Conservation (phyloP, 2,797 vertebrate genomes). For the Lacerta agilis region DNA sequence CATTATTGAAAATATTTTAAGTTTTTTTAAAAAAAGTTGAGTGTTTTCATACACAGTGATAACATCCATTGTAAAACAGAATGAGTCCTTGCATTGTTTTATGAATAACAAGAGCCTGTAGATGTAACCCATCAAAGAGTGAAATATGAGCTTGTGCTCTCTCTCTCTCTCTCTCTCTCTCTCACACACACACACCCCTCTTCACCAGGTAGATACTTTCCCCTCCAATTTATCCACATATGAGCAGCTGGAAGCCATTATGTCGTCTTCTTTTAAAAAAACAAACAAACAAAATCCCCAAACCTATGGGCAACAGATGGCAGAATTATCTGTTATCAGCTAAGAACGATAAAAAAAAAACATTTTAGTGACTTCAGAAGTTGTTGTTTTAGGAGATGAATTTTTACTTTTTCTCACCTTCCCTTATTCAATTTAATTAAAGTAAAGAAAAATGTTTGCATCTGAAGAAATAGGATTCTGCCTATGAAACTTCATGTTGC, state of each 20-base stretch:
- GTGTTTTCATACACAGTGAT: too few species aligned
- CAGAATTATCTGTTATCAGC: constrained; percentile 22
- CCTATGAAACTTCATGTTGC: neutral
- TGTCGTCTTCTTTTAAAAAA: neutral
- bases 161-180: accelerated
- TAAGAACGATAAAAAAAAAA: constrained; percentile 18
- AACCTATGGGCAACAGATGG: constrained; percentile 38
- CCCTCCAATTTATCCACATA: neutral
- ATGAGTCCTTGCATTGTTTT: neutral
- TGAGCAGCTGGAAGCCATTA: constrained; percentile 35
- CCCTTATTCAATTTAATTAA: neutral
- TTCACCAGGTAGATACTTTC: neutral
- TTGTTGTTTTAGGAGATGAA: constrained; percentile 18
- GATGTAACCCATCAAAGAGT: neutral
- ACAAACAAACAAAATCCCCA: neutral
- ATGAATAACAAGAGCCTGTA: neutral
- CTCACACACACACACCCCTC: accelerated
- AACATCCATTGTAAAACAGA: neutral
- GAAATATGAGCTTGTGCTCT: neutral
- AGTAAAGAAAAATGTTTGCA: neutral
- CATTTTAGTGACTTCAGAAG: constrained; percentile 35
- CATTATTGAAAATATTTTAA: neutral
- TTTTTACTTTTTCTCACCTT: constrained; percentile 21
- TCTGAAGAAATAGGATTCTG: neutral
- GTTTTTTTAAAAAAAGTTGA: neutral